Conservation (phyloP, 2,888 invertebrate genomes). For the Eristalis tenax region DNA sequence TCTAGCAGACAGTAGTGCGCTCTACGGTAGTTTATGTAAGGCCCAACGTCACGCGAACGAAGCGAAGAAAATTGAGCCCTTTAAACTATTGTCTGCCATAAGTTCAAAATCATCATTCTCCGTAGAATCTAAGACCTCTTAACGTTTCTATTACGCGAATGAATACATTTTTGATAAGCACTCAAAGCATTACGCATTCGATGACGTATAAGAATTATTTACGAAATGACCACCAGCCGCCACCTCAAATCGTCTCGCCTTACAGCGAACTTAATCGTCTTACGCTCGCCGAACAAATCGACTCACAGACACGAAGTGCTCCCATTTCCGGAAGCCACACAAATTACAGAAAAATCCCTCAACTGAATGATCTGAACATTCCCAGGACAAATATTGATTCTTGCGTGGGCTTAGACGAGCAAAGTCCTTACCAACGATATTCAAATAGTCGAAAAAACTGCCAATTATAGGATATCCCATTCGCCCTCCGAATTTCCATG, state of each 20-base stretch:
- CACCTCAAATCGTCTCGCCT: not conserved
- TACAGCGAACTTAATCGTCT: not conserved
- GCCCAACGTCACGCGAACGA: not conserved
- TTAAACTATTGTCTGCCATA: not conserved
- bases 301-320: not conserved
- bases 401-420: too few species aligned
- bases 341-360: not conserved
- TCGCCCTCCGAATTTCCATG: not conserved
- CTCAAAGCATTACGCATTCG: not conserved
- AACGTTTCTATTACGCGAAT: not conserved
- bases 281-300: not conserved
- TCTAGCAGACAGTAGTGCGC: too few species aligned
- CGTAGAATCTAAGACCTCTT: not conserved
- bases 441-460: not conserved
- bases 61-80: not conserved
- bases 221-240: not conserved
- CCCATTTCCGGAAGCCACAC: not conserved
- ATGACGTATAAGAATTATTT: not conserved
- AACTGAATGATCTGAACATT: not conserved
- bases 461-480: not conserved
- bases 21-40: too few species aligned
- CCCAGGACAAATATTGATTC: not conserved
- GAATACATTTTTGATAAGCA: not conserved
- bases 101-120: not conserved
- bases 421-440: not conserved